These are phyloP conservation scores for Hippocampus comes DNA, from an alignment of 2,113 vertebrate genomes.

Conservation along the genomic window DNA sequence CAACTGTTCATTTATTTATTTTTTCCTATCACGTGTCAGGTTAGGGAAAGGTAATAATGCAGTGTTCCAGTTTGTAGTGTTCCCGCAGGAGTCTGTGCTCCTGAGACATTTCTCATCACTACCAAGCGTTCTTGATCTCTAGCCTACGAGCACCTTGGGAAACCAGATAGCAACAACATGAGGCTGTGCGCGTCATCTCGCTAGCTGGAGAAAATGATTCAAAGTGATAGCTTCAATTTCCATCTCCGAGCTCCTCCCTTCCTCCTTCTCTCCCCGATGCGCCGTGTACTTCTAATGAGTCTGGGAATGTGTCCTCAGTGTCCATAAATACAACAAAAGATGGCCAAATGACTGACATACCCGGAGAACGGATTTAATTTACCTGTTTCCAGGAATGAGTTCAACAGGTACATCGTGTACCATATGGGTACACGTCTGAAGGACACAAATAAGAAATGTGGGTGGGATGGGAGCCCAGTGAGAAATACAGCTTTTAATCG, in stretches of 20 bases:
- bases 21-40: conserved; percentile 23
- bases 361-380: conserved; percentile 59
- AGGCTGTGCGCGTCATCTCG: conserved; percentile 45
- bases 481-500: conserved; percentile 18
- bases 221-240: conserved; percentile 45
- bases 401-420: conserved; percentile 37
- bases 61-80: conserved; percentile 28
- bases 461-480: background rate
- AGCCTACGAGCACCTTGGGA: conserved; percentile 48
- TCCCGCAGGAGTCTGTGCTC: conserved; percentile 34
- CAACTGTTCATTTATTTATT: background rate
- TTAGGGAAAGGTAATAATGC: conserved; percentile 35
- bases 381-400: conserved; percentile 44
- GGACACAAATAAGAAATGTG: conserved; percentile 19
- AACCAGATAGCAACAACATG: conserved; percentile 19
- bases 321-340: conserved; percentile 47
- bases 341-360: conserved; percentile 48
- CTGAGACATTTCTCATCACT: conserved; percentile 41
- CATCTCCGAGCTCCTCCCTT: conserved; percentile 23
- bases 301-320: conserved; percentile 46
- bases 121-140: conserved; percentile 31
- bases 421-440: conserved; percentile 18
- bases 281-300: conserved; percentile 22
- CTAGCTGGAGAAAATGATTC: conserved; percentile 42
- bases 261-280: conserved; percentile 20